Evolutionary conservation across 2,888 invertebrate species (phyloP), one percentile per base, ranked within the genome.

Genomic region (Aphodius sticticus): DNA sequence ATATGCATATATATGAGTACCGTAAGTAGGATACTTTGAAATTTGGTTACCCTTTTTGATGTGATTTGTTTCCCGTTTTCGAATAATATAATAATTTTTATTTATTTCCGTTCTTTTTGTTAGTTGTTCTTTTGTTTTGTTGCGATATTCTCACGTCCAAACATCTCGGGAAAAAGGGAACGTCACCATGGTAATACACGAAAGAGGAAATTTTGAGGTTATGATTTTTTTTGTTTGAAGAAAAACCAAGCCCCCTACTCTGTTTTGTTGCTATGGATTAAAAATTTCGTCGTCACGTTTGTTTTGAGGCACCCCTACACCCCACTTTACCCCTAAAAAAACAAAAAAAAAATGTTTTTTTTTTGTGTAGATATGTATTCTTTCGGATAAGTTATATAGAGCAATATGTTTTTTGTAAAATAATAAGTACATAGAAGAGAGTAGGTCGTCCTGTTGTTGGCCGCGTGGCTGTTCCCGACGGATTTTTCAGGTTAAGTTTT

Each of bases 371-470:
- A 53, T 26, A 26, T 26, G 26, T 26, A 26, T 26, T 26, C 53
- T 12, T 7, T 12, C 12, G 53, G 9, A 53, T 9, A 53, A 53
- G 53, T 53, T 53, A 53, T 53, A 53, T 53, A 53, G 12, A 53
- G 53, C 53, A 53, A 53, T 53, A 53, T 53, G 53, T 53, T 53
- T 53, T 53, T 53, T 53, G 53, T 53, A 53, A 53, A 53, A 53
- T 53, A 53, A 53, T 53, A 53, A 53, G 7, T 53, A 53, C 53
- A 9, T 53, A 53, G 53, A 53, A 53, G 53, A 53, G 53, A 53
- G 53, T 53, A 53, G 53, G 1, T 53, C 53, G 53, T 53, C 12
- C 12, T 53, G 53, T 53, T 53, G 53, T 12, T 53, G 53, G 53
- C 4, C 12, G 12, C 53, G 53, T 53, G 53, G 1, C 12, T 12